These are phyloP conservation scores for Holothuria leucospilota DNA, from an alignment of 53 echinoderm and acorn worm species.

Conservation along the genomic window DNA sequence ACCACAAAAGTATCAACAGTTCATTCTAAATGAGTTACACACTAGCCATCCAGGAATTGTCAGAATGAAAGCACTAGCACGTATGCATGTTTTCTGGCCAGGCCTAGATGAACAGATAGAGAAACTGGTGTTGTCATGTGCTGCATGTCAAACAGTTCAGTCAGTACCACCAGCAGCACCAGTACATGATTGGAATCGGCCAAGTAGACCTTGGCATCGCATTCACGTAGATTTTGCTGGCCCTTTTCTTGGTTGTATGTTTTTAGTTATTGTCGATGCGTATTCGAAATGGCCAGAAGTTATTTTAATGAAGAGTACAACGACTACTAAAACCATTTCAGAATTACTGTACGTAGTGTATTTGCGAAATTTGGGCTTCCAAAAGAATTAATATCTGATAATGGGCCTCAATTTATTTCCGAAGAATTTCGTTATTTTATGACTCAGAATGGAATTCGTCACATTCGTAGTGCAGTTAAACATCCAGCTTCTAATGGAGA, in stretches of 20 bases:
- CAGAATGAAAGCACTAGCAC: constrained; percentile 52
- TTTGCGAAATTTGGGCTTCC: constrained; percentile 43
- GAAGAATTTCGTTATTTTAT: constrained; percentile 20
- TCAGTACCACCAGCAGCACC: constrained; percentile 54
- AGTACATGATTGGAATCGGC: constrained; percentile 65
- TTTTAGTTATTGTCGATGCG: constrained; percentile 60
- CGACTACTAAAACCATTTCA: constrained; percentile 24
- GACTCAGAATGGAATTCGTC: constrained; percentile 21
- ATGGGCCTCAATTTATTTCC: no score
- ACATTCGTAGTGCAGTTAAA: constrained; percentile 15
- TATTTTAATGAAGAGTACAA: constrained; percentile 55
- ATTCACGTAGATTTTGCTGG: constrained; percentile 75
- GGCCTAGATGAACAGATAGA: constrained; percentile 63
- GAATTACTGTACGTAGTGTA: constrained; percentile 14
- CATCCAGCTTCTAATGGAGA: constrained; percentile 33
- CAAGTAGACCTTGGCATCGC: constrained; percentile 61
- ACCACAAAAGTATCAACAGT: constrained; percentile 43
- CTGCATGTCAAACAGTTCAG: constrained; percentile 38
- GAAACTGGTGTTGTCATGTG: constrained; percentile 27
- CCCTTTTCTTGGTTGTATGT: constrained; percentile 64
- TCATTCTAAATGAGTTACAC: constrained; percentile 57
- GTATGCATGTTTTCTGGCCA: constrained; percentile 66
- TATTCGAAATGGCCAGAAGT: constrained; percentile 73
- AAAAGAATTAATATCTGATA: constrained; percentile 13
- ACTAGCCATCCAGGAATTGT: constrained; percentile 61